These are phyloP conservation scores for Cepaea nemoralis DNA, from an alignment of 1,140 invertebrate genomes.

Conservation along the genomic window DNA sequence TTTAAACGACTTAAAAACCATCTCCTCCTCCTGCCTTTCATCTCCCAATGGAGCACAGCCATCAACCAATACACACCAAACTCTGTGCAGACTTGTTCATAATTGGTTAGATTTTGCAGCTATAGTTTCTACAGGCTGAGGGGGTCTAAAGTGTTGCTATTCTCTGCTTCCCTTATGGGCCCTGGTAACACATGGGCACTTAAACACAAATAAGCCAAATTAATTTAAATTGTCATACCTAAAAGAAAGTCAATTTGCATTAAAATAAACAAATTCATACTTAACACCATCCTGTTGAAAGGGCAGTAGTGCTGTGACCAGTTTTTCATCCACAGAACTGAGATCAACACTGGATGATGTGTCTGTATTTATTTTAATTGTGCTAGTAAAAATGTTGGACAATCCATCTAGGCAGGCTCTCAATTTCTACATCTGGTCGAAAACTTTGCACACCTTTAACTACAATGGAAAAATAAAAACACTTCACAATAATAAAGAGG, in stretches of 20 bases:
- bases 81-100: no score
- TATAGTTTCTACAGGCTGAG: no score
- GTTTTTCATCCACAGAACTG: slow-evolving; percentile 75
- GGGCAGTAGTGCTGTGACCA: slow-evolving; percentile 77
- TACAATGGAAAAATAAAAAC: slow-evolving; percentile 36
- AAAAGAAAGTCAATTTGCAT: not conserved
- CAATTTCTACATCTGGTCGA: slow-evolving; percentile 52
- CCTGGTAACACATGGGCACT: no score
- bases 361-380: slow-evolving; percentile 44
- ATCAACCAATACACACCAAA: no score
- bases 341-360: slow-evolving; percentile 55
- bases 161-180: no score
- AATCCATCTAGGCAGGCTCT: slow-evolving; percentile 56
- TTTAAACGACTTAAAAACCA: no score
- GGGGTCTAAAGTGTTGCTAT: no score
- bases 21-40: no score
- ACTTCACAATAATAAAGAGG: no score
- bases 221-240: not conserved
- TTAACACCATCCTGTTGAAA: slow-evolving; percentile 86
- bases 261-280: slow-evolving; percentile 44
- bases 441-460: slow-evolving; percentile 52
- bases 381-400: slow-evolving; percentile 53
- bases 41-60: no score
- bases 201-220: not conserved
- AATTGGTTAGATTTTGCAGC: no score